Conservation (phyloP, 2,888 invertebrate genomes). For the Ochropacha duplaris region DNA sequence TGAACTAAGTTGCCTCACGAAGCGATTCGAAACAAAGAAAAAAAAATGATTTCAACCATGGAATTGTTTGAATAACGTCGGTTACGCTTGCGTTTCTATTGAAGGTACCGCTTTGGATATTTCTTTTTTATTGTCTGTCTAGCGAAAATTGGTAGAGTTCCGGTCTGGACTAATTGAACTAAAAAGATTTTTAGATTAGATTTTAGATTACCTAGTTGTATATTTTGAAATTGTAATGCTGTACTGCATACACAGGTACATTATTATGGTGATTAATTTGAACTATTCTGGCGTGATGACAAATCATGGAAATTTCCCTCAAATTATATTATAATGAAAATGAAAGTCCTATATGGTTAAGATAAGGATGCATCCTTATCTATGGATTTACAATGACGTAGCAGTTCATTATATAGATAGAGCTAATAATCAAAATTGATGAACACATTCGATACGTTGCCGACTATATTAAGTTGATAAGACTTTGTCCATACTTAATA, state of each 20-base stretch:
- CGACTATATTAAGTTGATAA: neutral
- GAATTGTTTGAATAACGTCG: conserved; percentile 45
- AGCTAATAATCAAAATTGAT: neutral
- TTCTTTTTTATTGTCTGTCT: conserved; percentile 17
- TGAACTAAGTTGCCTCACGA: conserved; percentile 27
- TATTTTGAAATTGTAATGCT: neutral
- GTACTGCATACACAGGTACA: neutral
- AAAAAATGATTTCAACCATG: conserved; percentile 46
- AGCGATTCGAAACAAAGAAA: conserved; percentile 47
- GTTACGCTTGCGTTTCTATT: conserved; percentile 35
- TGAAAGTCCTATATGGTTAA: neutral
- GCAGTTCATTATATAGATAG: neutral
- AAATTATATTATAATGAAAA: neutral
- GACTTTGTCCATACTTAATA: neutral
- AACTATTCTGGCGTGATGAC: neutral
- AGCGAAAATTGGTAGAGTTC: neutral
- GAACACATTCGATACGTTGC: no score
- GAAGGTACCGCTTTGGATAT: conserved; percentile 32
- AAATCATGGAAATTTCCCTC: neutral
- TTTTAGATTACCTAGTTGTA: conserved; percentile 2
- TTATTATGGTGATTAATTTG: neutral
- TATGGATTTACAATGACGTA: neutral
- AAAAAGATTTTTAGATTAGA: conserved; percentile 5
- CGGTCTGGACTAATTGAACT: conserved; percentile 4
- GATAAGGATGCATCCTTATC: conserved; percentile 1